Conservation (phyloP, 2,797 vertebrate species). For the Sciaenops ocellatus region DNA sequence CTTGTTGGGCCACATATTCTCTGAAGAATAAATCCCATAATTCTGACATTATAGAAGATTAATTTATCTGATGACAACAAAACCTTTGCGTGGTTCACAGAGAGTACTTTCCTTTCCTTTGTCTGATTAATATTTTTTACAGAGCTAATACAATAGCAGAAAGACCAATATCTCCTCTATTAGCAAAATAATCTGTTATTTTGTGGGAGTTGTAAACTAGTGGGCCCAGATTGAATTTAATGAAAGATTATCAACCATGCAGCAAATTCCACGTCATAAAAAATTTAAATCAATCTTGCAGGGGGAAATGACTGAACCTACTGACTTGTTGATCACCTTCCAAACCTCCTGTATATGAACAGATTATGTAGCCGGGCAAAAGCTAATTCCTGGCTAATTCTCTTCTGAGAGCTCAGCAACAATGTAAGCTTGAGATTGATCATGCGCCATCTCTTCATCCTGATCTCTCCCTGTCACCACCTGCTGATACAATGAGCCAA, state of each 20-base stretch:
- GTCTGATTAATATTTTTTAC: conserved; percentile 58
- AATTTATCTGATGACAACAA: conserved; percentile 13
- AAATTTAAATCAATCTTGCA: conserved; percentile 25
- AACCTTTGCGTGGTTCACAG: conserved; percentile 15
- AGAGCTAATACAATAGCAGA: conserved; percentile 25
- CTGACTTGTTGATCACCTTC: conserved; percentile 31
- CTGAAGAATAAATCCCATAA: conserved; percentile 1
- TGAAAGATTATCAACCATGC: conserved; percentile 7
- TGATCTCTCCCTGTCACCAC: background rate
- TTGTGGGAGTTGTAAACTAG: background rate
- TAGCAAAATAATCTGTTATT: conserved; percentile 23
- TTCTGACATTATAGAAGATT: conserved; percentile 1
- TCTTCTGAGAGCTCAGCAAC: conserved; percentile 19
- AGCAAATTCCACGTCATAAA: conserved; percentile 28
- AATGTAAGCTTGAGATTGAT: conserved; percentile 40
- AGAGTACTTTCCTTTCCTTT: background rate
- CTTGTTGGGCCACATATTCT: background rate
- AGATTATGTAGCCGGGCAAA: conserved; percentile 30
- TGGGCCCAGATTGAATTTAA: conserved; percentile 8
- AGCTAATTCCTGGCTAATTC: conserved; percentile 41
- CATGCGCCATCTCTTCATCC: conserved; percentile 6
- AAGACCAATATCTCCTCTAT: conserved; percentile 35
- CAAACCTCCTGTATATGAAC: conserved; percentile 28
- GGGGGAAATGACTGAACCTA: conserved; percentile 14
- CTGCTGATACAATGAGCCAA: background rate